Base-by-base conservation (phyloP, 2,797 vertebrate species). In the Cuniculus paca region DNA sequence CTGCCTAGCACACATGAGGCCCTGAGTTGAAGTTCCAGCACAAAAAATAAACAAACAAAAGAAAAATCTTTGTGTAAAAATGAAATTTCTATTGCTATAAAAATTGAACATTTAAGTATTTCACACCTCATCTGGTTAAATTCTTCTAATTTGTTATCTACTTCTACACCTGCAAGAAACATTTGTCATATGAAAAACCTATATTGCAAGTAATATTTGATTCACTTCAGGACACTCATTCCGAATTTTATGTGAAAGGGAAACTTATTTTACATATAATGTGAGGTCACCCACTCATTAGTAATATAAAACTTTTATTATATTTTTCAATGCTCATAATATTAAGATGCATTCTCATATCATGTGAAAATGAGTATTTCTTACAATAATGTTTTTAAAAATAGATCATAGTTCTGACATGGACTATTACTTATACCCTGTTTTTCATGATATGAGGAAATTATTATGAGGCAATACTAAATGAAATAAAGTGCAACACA, bases 131-230 rank as follows among this genome's bases (percentile, higher is more conserved):
- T 92, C 88, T 97, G 90, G 34, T 74, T 94, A 90, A 54, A 19
- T 72, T 88, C 56, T 94, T 95, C 87, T 52, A 68, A 13, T 70
- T 87, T 96, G 36, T 83, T 68, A 60, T 52, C 70, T 48, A 95
- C n/a, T 85, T 94, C 91, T 85, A 16, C 31, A 92, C 79, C 95
- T 97, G 79, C 13, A 97, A 95, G 61, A 95, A 36, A 97, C 0
- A 54, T 83, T 87, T 74, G 2, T 45, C 52, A 78, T 42, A 28
- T 95, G 65, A 97, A 95, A 93, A 96, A 75, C 19, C 2, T 56
- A 63, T 13, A 86, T 50, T 39, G 26, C 1, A 39, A 31, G 28
- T 58, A 79, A 68, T 68, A 75, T 54, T 91, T 90, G 52, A 75
- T 58, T 94, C 17, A 83, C 12, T 80, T 92, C 16, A 88, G 14